phyloP scores from a whole-genome alignment of 2,113 vertebrate genomes.

The Trematomus loennbergii region DNA sequence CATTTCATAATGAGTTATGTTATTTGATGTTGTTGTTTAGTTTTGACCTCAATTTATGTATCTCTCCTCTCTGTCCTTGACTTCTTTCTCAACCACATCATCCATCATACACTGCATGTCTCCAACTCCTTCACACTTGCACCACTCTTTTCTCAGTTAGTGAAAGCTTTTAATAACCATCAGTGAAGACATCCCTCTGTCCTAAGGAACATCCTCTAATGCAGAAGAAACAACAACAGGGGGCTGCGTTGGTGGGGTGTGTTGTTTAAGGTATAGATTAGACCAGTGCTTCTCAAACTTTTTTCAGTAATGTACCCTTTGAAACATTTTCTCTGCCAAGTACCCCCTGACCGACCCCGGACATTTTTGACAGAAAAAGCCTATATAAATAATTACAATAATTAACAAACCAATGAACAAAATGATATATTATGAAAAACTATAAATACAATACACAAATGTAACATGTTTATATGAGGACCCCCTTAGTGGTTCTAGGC shows the following conservation, averaged over 20 bases:
- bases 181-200: background rate
- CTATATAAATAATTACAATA: too few relatives aligned
- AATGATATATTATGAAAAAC: too few relatives aligned
- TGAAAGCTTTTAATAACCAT: slow-evolving; percentile 12
- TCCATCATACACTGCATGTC: background rate
- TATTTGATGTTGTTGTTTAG: slow-evolving; percentile 7
- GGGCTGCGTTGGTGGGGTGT: background rate
- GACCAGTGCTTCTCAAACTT: too few relatives aligned
- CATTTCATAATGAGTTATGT: slow-evolving; percentile 6
- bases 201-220: background rate
- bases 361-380: too few relatives aligned
- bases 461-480: too few relatives aligned
- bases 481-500: too few relatives aligned
- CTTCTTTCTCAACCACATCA: slow-evolving; percentile 1
- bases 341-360: too few relatives aligned
- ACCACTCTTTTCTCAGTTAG: background rate
- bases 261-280: background rate
- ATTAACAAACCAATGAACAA: too few relatives aligned
- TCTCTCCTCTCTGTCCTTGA: slow-evolving; percentile 4
- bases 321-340: too few relatives aligned
- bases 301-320: too few relatives aligned
- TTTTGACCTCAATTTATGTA: slow-evolving; percentile 13
- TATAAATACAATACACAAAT: too few relatives aligned
- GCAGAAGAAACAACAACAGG: background rate
- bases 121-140: background rate